Percentiles rank a stretch among this genome's conserved stretches.
Conservation (phyloP, 2,797 vertebrate genomes). For the Gambelia wislizenii region DNA sequence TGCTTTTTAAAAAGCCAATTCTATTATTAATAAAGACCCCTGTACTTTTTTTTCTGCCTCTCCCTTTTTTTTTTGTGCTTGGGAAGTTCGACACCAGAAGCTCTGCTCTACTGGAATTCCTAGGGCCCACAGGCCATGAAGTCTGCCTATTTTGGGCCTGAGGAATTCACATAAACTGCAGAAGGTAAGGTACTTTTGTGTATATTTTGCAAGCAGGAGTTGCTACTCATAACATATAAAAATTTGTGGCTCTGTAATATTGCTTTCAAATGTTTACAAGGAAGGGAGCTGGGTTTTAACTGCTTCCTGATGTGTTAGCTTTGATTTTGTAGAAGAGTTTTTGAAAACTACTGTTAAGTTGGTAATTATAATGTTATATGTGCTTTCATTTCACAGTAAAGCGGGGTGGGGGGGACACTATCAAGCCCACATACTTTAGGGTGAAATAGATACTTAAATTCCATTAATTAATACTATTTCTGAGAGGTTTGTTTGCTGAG, state of each 20-base stretch:
- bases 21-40: conserved; percentile 42
- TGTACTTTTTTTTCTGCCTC: conserved; percentile 19
- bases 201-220: conserved; percentile 71
- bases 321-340: conserved; percentile 55
- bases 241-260: conserved; percentile 71
- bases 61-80: conserved; percentile 47
- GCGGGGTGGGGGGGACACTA: conserved; percentile 17
- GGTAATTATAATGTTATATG: neutral
- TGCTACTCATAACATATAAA: conserved; percentile 70
- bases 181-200: conserved; percentile 38
- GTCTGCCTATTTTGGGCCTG: conserved; percentile 63
- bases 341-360: conserved; percentile 17
- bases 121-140: conserved; percentile 42
- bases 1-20: neutral
- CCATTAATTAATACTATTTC: conserved; percentile 58
- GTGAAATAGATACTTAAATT: conserved; percentile 70
- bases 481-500: conserved; percentile 69
- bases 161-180: conserved; percentile 80
- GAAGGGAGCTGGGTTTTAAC: conserved; percentile 72
- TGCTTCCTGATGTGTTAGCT: conserved; percentile 56
- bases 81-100: conserved; percentile 39
- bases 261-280: conserved; percentile 72
- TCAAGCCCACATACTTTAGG: conserved; percentile 46
- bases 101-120: conserved; percentile 60
- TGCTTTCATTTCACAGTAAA: conserved; percentile 26